Base-by-base conservation (phyloP, 1,140 invertebrate species). In the Aphis craccivora region DNA sequence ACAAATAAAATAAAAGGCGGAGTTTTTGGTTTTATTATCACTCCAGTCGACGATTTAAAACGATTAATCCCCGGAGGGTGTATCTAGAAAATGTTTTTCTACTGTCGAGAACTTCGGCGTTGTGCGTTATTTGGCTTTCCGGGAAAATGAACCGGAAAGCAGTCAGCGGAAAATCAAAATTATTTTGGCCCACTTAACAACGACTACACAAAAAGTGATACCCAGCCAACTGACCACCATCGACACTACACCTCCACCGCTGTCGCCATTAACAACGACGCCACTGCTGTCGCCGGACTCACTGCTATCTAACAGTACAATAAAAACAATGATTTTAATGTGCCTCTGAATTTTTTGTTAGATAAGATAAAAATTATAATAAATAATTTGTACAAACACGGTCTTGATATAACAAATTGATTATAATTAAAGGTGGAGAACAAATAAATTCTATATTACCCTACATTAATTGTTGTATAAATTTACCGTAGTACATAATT, bases 231-330 rank as follows among this genome's bases (percentile, higher is more conserved):
- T 86, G 83, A 48, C 81, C 43, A n/a, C 25, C 11, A 91, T 7
- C 18, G 23, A 37, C 94, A 60, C 95, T 95, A 95, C 94, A 94
- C 22, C n/a, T 37, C 35, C 81, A 9, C 35, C 37, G 40, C 25
- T 23, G 2, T 14, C 40, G 23, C 43, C 84, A 30, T 14, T 30
- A 30, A 60, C 94, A 94, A 20, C 20, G 37, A 25, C 40, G 84
- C 40, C 37, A 37, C 43, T 25, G 11, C 25, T 22, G 76, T 37
- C 43, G 45, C 43, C 30, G 45, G 18, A 22, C 45, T 48, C 20
- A 43, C 84, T 45, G 25, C 86, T 48, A 87, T 87, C 86, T 51
- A 14, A 87, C 45, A n/a, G 43, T 51, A 48, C 30, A 48, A 48
- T 48, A 87, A 87, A 87, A 87, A 87, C n/a, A 87, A 87, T 87